Conservation (phyloP, 2,113 vertebrate species). For the Cyanoramphus novaezelandiae region DNA sequence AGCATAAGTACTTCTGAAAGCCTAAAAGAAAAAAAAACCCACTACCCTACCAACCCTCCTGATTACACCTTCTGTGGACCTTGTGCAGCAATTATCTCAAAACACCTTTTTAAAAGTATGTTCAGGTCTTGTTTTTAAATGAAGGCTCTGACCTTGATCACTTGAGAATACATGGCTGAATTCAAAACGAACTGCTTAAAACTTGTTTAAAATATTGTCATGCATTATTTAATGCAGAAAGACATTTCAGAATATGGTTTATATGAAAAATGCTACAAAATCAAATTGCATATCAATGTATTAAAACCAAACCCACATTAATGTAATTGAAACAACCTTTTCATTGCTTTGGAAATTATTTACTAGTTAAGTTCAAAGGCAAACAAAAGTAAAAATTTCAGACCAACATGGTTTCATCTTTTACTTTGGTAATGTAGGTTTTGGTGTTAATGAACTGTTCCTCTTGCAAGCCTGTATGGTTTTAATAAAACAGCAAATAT, state of each 20-base stretch:
- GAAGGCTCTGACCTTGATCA: background rate
- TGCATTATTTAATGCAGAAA: background rate
- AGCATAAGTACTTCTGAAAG: background rate
- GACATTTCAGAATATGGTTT: background rate
- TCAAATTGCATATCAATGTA: background rate
- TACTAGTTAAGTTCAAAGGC: background rate
- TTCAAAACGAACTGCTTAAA: slow-evolving; percentile 5
- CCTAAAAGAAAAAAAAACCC: background rate
- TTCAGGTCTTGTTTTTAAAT: background rate
- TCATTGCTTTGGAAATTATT: background rate
- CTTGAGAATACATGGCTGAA: background rate
- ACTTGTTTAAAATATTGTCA: background rate
- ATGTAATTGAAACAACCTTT: background rate
- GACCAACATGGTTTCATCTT: background rate
- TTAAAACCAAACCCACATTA: background rate
- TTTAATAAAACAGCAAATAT: background rate
- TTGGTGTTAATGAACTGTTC: background rate
- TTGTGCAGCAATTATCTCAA: background rate
- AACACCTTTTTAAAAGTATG: background rate
- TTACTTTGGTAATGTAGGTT: background rate
- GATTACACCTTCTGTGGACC: background rate
- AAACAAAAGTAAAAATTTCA: slow-evolving; percentile 29
- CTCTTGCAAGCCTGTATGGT: background rate
- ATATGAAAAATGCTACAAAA: background rate
- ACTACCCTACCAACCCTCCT: background rate